Evolutionary conservation across 1,140 invertebrate species (phyloP).

Genomic region (Tribolium madens): DNA sequence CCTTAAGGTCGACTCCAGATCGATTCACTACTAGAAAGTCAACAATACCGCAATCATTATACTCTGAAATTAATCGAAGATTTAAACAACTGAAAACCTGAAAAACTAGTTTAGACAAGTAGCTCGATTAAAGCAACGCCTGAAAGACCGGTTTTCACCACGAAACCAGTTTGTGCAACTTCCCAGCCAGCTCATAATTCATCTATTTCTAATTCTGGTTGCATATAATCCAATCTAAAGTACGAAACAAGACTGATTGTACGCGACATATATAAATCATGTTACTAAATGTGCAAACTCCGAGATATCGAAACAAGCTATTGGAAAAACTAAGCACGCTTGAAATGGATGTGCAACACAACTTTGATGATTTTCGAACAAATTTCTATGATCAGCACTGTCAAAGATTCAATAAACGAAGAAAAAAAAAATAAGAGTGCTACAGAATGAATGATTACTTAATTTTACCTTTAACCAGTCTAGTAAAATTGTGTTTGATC

Average conservation of each 20-base stretch:
- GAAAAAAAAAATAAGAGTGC: neutral
- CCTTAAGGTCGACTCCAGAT: constrained; percentile 3
- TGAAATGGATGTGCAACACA: constrained; percentile 2
- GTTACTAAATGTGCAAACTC: constrained; percentile 5
- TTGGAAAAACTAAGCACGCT: constrained; percentile 1
- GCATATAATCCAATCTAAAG: too few species aligned
- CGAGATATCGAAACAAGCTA: constrained; percentile 12
- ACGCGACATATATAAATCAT: neutral
- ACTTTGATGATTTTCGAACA: constrained; percentile 7
- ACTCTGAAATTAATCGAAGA: neutral
- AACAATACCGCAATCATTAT: constrained; percentile 1
- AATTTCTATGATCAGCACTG: constrained; percentile 9
- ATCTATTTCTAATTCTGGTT: too few species aligned
- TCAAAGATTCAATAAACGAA: neutral
- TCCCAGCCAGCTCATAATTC: too few species aligned
- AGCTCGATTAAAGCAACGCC: too few species aligned
- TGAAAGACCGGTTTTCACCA: neutral
- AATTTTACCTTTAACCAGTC: neutral
- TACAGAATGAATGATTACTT: neutral
- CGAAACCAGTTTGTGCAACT: too few species aligned
- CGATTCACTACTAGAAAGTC: neutral
- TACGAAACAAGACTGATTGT: neutral
- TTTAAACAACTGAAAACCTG: neutral
- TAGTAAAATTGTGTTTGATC: neutral
- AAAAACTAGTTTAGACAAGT: too few species aligned